Base-by-base conservation (phyloP, 30 jellyfish, hydroid and myxozoan species). In the Hydra vulgaris region DNA sequence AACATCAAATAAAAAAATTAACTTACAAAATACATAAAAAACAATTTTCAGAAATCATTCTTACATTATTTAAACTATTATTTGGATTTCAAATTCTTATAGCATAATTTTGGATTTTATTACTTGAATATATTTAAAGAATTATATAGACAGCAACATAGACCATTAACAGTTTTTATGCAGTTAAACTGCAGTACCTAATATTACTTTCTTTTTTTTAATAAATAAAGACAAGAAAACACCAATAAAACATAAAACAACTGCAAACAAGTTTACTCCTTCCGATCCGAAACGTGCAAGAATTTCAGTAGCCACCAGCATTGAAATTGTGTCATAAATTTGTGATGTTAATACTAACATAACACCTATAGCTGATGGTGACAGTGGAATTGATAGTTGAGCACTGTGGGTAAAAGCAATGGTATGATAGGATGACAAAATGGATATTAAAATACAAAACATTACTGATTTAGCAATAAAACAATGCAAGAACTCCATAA, bases 391-490 rank as follows among this genome's bases (percentile, higher is more conserved):
- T 17, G 97, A 83, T 66, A 91, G 53, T 52, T 83, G 94, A 1
- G 95, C 90, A 40, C 96, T 72, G 27, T 91, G 97, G 7, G 88
- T 93, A 73, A 91, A 86, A 0, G 97, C 95, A 1, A 86, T 76
- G 23, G 97, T 91, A 84, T 86, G 87, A 80, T 91, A 91, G 15
- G 92, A 85, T 17, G 93, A 72, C 40, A 54, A 72, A 16, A 66
- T 73, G 1, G 89, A 79, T 27, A 78, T 71, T 17, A 82, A 73
- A 8, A 81, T 21, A 71, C 80, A 71, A 72, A 53, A 77, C 21
- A 80, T 55, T 20, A 70, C 70, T 18, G 80, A 26, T 4, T 22
- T 77, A 19, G 80, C 84, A 21, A 72, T 18, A 55, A 85, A 78
- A 72, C 72, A 61, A 66, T 68, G 82, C 7, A 70, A 27, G 17